Evolutionary conservation across 2,797 vertebrate genomes (phyloP).

Genomic region (Ateles fusciceps): DNA sequence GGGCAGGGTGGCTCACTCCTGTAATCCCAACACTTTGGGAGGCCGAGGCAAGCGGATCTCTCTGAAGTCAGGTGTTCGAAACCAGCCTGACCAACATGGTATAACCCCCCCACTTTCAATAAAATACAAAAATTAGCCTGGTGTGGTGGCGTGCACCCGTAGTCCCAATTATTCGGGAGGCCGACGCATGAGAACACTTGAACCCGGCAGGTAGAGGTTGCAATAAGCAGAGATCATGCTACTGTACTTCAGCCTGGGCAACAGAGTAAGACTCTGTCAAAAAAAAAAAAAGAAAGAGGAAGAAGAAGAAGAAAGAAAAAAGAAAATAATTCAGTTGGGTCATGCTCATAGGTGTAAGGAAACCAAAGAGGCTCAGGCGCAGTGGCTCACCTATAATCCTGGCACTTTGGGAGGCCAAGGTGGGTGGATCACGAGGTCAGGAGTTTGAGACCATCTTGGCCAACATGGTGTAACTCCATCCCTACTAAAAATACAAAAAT

Average conservation of each 20-base stretch:
- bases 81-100: background rate
- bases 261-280: background rate
- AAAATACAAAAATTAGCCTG: background rate
- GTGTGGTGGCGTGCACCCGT: background rate
- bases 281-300: background rate
- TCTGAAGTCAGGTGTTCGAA: background rate
- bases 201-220: background rate
- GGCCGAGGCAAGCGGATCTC: background rate
- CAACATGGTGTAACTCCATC: too few species aligned
- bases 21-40: background rate
- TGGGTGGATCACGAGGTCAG: too few species aligned
- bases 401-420: too few species aligned
- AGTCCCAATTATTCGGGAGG: background rate
- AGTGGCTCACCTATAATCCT: too few species aligned
- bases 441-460: too few species aligned
- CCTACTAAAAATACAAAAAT: too few species aligned
- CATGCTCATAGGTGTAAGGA: background rate
- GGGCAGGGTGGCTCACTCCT: background rate
- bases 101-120: background rate
- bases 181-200: background rate
- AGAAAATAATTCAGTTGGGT: background rate
- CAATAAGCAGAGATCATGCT: accelerated
- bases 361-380: background rate
- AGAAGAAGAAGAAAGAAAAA: background rate
- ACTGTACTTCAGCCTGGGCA: background rate